Base-by-base conservation (phyloP, 2,113 vertebrate genomes). In the Microcebus lehilahytsara region DNA sequence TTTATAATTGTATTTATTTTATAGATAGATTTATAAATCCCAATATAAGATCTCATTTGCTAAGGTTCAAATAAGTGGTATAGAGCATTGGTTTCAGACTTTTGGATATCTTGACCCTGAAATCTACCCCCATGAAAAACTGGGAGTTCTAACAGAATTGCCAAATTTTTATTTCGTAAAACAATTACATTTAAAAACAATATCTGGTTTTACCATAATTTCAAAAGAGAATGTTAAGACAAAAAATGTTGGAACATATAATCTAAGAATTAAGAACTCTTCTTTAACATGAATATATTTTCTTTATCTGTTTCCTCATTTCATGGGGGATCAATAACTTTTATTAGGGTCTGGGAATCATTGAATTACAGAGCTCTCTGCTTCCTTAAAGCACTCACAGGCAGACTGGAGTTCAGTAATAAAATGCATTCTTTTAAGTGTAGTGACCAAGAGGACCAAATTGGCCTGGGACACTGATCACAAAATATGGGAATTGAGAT, bases 401-500 rank as follows among this genome's bases (percentile, higher is more conserved):
- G 17, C 7, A 66, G 72, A 66, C 6, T 40, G 23, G 51, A 92
- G 13, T 9, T 88, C 13, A 14, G 14, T 71, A 85, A 93, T 93
- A 30, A 85, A 93, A 93, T 72, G 1, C 3, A 88, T 93, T 23
- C 23, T 66, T 78, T 91, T 69, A 93, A 46, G 32, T 72, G 20
- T 60, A 69, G 34, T 89, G 27, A 77, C 56, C 53, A 72, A 64
- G 37, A 90, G 3, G 5, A 86, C 19, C 23, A 69, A 88, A 89
- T 2, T 60, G 30, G 37, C 17, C 46, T 93, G 30, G 3, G 62
- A 64, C 37, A 87, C 1, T 88, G 34, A 85, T 62, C 64, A 92
- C 37, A 90, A 96, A 88, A 96, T 90, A 40, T 75, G 25, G 34
- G 9, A 42, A 67, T 72, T 62, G 46, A 87, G 69, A 84, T 84